Evolutionary conservation across 2,797 vertebrate species (phyloP), one percentile per base, ranked within the genome.

Genomic region (Xyrichtys novacula): DNA sequence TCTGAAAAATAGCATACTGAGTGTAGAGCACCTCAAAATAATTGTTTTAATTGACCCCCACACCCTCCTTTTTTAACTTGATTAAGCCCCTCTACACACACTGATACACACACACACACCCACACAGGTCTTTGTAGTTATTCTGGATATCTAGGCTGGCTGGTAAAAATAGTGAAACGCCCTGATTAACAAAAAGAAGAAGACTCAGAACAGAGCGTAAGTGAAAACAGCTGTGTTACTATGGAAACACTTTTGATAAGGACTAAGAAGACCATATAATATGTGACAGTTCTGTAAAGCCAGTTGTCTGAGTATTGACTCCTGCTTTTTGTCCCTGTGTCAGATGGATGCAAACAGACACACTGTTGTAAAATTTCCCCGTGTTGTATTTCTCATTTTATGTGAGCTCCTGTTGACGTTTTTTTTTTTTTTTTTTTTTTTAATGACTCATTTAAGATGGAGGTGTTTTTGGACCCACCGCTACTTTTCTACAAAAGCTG

Each of bases 401-500:
- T 39, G 22, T 15, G 26, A 42, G 12, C 32, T 50, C 29, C 29
- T 67, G 12, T 34, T 32, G n/a, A n/a, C n/a, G n/a, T n/a, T n/a
- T n/a, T n/a, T n/a, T n/a, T n/a, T n/a, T n/a, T n/a, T n/a, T n/a
- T 63, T n/a, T n/a, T n/a, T n/a, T n/a, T n/a, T n/a, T n/a, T n/a
- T n/a, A n/a, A n/a, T n/a, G 58, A 20, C 31, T 3, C n/a, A 19
- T n/a, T 16, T 26, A 43, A 55, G 17, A 22, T 28, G 44, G 39
- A 4, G 4, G 1, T 20, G 23, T 59, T 29, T 16, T 50, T 20
- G 2, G 11, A 16, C 12, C 1, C 23, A 26, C 22, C 4, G n/a
- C 2, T 19, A 50, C 48, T 56, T 26, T 65, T 65, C 52, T 47
- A 36, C 55, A 32, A 55, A 48, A 20, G 2, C 7, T 17, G 38